Conservation (phyloP, 2,888 invertebrate species). For the Melanophora roralis region DNA sequence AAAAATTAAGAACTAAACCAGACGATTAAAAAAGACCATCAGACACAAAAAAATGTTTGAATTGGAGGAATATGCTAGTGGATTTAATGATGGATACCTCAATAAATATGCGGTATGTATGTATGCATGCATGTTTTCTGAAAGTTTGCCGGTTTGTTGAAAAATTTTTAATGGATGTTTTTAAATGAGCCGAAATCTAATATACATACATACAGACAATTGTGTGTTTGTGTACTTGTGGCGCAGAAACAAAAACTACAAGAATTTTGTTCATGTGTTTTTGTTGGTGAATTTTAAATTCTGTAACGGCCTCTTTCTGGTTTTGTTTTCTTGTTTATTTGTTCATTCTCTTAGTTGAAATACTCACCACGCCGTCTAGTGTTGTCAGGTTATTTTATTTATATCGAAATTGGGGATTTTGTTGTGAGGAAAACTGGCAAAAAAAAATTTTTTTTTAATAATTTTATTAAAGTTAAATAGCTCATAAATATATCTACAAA, state of each 20-base stretch:
- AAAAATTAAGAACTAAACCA: too few species aligned
- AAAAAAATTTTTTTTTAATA: too few species aligned
- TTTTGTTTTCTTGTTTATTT: constrained; percentile 9
- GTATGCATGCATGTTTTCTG: constrained; percentile 2
- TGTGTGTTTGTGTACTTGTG: neutral
- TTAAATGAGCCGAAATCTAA: neutral
- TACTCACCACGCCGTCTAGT: constrained; percentile 33
- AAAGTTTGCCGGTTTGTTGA: constrained; percentile 49
- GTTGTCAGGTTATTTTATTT: neutral
- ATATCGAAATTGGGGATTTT: too few species aligned
- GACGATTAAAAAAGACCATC: neutral
- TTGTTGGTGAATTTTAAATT: constrained; percentile 52
- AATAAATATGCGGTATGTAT: constrained; percentile 84
- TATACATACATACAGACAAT: neutral
- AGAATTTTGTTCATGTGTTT: constrained; percentile 37
- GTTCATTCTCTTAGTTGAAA: neutral
- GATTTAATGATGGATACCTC: constrained; percentile 82
- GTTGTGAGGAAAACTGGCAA: too few species aligned
- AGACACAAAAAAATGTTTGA: constrained; percentile 78
- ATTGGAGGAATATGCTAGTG: constrained; percentile 83
- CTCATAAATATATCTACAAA: too few species aligned
- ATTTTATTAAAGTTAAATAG: too few species aligned
- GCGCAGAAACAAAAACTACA: constrained; percentile 31
- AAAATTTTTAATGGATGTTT: constrained; percentile 32
- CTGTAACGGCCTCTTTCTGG: constrained; percentile 50